Percentiles rank a stretch among this genome's conserved stretches.
Conservation (phyloP, 64 coral and sea anemone species). For the Acropora yongei region DNA sequence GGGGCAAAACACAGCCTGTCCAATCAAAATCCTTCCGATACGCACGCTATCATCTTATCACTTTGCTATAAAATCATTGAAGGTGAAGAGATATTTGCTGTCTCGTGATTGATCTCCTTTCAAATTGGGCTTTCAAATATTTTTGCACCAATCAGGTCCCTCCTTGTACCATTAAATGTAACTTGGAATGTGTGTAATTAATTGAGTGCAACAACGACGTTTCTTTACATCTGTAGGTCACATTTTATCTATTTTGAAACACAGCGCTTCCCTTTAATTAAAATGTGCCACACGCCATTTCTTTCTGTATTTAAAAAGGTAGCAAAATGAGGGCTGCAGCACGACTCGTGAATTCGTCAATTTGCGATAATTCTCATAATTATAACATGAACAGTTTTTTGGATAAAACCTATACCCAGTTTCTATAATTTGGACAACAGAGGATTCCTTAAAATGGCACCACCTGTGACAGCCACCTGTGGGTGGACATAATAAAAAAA, state of each 20-base stretch:
- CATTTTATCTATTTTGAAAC: neutral
- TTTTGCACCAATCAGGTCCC: neutral
- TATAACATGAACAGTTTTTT: neutral
- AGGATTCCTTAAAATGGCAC: neutral
- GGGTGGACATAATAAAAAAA: neutral
- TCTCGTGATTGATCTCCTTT: neutral
- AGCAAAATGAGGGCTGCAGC: conserved; percentile 1
- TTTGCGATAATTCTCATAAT: neutral
- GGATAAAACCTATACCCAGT: neutral
- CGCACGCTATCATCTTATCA: neutral
- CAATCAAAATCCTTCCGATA: neutral
- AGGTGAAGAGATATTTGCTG: neutral
- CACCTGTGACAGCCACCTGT: neutral
- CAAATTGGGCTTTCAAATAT: neutral
- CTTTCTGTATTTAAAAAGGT: neutral
- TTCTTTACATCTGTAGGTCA: neutral
- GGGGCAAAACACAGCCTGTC: neutral
- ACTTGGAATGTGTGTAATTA: neutral
- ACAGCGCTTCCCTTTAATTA: neutral
- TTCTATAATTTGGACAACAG: neutral
- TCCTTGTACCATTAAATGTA: neutral
- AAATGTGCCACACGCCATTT: neutral
- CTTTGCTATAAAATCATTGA: neutral
- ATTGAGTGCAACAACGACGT: neutral
- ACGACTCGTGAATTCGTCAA: neutral